Evolutionary conservation across 2,797 vertebrate genomes (phyloP).

Genomic region (Cichlasoma orientale): DNA sequence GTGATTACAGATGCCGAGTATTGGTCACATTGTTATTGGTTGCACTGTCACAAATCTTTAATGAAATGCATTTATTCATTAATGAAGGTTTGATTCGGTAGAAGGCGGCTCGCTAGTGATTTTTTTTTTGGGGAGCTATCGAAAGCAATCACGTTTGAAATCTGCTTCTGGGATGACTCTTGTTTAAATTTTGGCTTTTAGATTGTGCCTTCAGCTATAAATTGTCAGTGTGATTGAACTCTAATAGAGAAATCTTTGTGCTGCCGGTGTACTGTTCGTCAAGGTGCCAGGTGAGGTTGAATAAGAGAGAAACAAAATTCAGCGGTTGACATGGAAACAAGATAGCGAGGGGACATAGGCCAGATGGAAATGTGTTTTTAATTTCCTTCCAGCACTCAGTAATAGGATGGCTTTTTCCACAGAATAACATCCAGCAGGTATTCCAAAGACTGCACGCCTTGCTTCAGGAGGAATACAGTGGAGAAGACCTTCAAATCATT

Average conservation of each 20-base stretch:
- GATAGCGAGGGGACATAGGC: conserved; percentile 59
- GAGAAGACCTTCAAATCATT: conserved; percentile 94
- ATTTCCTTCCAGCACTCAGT: conserved; percentile 66
- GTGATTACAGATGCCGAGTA: background rate
- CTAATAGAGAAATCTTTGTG: conserved; percentile 65
- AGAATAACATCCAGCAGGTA: conserved; percentile 96
- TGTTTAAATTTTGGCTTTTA: conserved; percentile 18
- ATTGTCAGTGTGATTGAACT: conserved; percentile 52
- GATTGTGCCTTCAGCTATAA: conserved; percentile 38
- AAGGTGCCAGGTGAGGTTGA: conserved; percentile 67
- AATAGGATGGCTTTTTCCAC: conserved; percentile 61
- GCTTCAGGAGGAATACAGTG: conserved; percentile 93
- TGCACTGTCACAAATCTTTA: background rate
- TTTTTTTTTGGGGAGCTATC: background rate
- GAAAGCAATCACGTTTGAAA: conserved; percentile 7
- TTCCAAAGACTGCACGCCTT: conserved; percentile 93
- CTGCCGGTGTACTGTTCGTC: conserved; percentile 58
- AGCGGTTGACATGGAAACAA: conserved; percentile 78
- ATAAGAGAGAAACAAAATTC: conserved; percentile 58
- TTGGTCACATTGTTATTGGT: background rate
- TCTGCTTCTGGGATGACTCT: background rate
- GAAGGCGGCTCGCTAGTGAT: conserved; percentile 1
- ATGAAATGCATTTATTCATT: conserved; percentile 5
- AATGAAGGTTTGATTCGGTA: background rate
- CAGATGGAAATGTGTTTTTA: conserved; percentile 70